Conservation (phyloP, 2,888 invertebrate genomes). For the Melinaea menophilus region DNA sequence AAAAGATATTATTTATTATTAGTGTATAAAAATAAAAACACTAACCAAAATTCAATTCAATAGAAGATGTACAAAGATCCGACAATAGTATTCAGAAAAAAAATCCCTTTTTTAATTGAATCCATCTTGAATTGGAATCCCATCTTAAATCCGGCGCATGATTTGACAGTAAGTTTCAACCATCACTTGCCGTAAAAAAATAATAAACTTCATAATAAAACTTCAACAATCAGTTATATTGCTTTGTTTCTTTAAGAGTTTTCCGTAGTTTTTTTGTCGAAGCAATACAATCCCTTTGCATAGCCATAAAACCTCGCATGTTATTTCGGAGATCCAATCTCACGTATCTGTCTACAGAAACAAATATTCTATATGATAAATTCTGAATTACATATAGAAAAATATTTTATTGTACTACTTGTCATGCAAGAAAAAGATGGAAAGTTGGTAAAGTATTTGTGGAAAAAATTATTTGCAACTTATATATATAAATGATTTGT, state of each 20-base stretch:
- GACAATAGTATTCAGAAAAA: no score
- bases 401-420: not conserved
- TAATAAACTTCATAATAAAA: conserved; percentile 41
- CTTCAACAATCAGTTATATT: conserved; percentile 58
- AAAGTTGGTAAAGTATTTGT: no score
- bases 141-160: not conserved
- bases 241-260: conserved; percentile 46
- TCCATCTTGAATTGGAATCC: not conserved
- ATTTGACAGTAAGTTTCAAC: conserved; percentile 48
- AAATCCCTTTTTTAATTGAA: not conserved
- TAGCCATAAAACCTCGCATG: conserved; percentile 6
- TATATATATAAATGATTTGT: no score
- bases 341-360: not conserved
- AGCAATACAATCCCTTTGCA: conserved; percentile 16
- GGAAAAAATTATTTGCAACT: no score
- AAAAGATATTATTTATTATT: no score
- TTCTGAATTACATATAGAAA: not conserved
- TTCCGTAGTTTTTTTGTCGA: conserved; percentile 18
- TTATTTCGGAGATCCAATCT: conserved; percentile 6
- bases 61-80: no score
- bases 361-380: conserved; percentile 4
- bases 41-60: no score
- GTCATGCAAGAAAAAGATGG: no score
- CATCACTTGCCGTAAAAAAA: conserved; percentile 50
- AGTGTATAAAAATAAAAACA: no score